A percentile compares a stretch with the other conserved stretches of the same genome.
Evolutionary conservation across 1,140 invertebrate species (phyloP).

Genomic region (Acromyrmex echinatior): DNA sequence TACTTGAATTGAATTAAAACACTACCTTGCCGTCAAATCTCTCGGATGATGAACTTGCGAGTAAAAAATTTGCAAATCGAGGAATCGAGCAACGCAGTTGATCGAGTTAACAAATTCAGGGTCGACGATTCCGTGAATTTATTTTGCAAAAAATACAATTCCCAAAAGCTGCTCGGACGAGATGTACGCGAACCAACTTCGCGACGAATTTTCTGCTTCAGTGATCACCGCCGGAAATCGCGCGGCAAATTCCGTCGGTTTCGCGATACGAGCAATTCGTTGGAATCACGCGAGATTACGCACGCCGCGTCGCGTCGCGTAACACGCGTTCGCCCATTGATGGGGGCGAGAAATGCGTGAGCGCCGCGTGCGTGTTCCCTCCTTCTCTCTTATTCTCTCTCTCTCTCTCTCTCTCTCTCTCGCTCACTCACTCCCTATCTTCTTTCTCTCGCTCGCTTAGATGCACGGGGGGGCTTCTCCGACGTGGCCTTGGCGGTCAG

Average conservation of each 20-base stretch:
- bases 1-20: neutral
- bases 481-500: slow-evolving; percentile 79
- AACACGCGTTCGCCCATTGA: slow-evolving; percentile 48
- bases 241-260: neutral
- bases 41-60: neutral
- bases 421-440: neutral
- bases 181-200: neutral
- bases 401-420: neutral
- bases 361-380: neutral
- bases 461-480: slow-evolving; percentile 44
- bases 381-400: neutral
- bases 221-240: slow-evolving; percentile 19
- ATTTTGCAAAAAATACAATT: neutral
- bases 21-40: neutral
- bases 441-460: neutral
- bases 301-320: slow-evolving; percentile 13
- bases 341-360: slow-evolving; percentile 54
- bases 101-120: neutral
- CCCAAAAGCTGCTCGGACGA: neutral
- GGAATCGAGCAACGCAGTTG: too few species aligned
- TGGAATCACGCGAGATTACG: slow-evolving; percentile 41
- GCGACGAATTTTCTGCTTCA: slow-evolving; percentile 24
- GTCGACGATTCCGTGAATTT: neutral
- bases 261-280: slow-evolving; percentile 29
- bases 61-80: neutral